phyloP scores from a whole-genome alignment of 2,113 vertebrate genomes.

The Callithrix jacchus region DNA sequence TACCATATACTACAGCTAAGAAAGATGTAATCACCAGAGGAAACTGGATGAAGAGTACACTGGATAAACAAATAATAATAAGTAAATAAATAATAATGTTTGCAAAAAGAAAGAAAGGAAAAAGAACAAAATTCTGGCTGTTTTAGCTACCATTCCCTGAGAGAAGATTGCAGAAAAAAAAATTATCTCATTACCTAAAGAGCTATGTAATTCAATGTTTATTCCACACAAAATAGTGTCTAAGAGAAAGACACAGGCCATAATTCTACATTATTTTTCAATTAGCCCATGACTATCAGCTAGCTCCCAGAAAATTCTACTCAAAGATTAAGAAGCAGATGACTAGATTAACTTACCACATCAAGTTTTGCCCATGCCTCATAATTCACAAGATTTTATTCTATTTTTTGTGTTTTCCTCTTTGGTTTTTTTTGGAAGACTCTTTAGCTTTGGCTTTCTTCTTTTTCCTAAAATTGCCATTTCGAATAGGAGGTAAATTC shows the following conservation, averaged over 20 bases:
- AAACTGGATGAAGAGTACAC: not conserved
- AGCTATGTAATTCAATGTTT: not conserved
- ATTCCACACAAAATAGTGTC: not conserved
- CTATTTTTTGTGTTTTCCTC: slow-evolving; percentile 86
- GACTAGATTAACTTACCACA: slow-evolving; percentile 87
- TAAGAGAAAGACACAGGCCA: not conserved
- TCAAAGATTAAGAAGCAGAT: slow-evolving; percentile 8
- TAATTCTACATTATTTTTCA: slow-evolving; percentile 7
- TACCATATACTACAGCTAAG: not conserved
- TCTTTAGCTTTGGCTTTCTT: slow-evolving; percentile 86
- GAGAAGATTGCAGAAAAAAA: not conserved
- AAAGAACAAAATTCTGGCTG: not conserved
- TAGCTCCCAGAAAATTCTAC: slow-evolving; percentile 8
- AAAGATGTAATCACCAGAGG: not conserved
- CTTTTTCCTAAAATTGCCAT: slow-evolving; percentile 92
- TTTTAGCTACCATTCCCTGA: not conserved
- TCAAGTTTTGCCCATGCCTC: slow-evolving; percentile 96
- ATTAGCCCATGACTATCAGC: not conserved
- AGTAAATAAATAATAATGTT: not conserved
- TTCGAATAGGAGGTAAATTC: slow-evolving; percentile 93
- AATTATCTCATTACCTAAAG: not conserved
- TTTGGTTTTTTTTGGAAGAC: slow-evolving; percentile 81
- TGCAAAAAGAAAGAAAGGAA: not conserved
- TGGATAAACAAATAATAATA: not conserved
- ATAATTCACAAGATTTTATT: slow-evolving; percentile 94